Evolutionary conservation across 2,888 invertebrate genomes (phyloP).

Genomic region (Teleiodes luculella): DNA sequence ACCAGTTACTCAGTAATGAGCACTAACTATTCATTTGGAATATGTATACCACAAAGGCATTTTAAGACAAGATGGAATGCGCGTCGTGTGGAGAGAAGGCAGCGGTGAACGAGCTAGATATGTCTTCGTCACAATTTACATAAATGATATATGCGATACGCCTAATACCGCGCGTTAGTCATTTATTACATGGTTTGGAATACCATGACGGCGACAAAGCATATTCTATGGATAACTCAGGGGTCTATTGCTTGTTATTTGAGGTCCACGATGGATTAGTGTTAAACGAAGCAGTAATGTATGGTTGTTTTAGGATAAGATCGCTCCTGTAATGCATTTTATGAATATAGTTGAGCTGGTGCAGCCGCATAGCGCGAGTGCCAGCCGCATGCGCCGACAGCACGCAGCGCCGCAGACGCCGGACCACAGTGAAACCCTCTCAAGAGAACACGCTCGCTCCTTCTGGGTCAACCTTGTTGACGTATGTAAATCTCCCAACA

Average conservation of each 20-base stretch:
- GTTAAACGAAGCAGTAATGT: neutral
- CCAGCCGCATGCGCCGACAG: constrained; percentile 63
- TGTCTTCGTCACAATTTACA: constrained; percentile 79
- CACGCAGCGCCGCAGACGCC: constrained; percentile 50
- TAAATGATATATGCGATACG: constrained; percentile 77
- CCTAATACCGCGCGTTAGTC: constrained; percentile 71
- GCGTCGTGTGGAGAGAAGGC: constrained; percentile 68
- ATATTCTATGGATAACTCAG: too few relatives aligned
- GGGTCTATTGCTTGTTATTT: neutral
- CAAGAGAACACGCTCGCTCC: constrained; percentile 35
- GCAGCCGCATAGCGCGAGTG: constrained; percentile 66
- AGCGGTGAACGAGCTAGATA: constrained; percentile 65
- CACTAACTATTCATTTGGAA: constrained; percentile 44
- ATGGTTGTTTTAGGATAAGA: neutral
- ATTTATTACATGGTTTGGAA: constrained; percentile 69
- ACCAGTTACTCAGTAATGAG: constrained; percentile 35
- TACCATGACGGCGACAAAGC: neutral
- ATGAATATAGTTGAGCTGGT: constrained; percentile 42
- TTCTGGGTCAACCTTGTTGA: constrained; percentile 63
- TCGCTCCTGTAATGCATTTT: neutral
- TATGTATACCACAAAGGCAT: constrained; percentile 46
- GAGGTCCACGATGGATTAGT: too few relatives aligned
- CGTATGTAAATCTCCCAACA: constrained; percentile 53
- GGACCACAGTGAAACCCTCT: constrained; percentile 63
- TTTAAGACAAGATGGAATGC: constrained; percentile 62